These are phyloP conservation scores for Lochmaea crataegi DNA, from an alignment of 2,888 invertebrate genomes.

Conservation along the genomic window DNA sequence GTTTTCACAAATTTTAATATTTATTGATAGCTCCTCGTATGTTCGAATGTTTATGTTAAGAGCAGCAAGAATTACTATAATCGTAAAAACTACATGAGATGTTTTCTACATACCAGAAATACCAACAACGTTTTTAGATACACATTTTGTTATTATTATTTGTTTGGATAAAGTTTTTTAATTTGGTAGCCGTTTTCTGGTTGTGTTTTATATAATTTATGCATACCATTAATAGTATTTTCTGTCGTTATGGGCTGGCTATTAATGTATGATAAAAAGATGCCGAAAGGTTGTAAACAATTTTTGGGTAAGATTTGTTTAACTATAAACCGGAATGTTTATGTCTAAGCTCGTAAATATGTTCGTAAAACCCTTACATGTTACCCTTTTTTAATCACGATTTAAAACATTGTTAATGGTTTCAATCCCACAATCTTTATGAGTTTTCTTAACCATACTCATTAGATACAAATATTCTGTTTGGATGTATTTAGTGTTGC, in stretches of 20 bases:
- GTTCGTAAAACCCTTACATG: too few species aligned
- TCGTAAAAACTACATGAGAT: background rate
- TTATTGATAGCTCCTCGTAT: background rate
- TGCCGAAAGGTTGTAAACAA: background rate
- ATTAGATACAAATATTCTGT: too few species aligned
- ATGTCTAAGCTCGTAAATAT: too few species aligned
- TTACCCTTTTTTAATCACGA: too few species aligned
- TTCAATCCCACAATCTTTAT: too few species aligned
- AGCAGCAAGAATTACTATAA: background rate
- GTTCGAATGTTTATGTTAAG: background rate
- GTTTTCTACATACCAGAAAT: background rate
- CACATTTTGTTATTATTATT: background rate
- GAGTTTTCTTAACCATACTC: too few species aligned
- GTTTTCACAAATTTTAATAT: too few species aligned
- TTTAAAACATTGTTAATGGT: too few species aligned
- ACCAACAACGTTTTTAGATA: constrained; percentile 4
- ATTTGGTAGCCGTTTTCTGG: background rate
- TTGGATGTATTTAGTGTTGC: background rate
- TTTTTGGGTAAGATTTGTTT: background rate
- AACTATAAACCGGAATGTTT: too few species aligned
- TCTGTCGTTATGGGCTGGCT: background rate
- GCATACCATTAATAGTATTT: background rate
- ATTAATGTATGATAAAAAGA: background rate
- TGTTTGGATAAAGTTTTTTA: background rate
- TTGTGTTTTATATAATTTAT: background rate